phyloP scores from a whole-genome alignment of 2,888 invertebrate genomes.

The Catocala fraxini region DNA sequence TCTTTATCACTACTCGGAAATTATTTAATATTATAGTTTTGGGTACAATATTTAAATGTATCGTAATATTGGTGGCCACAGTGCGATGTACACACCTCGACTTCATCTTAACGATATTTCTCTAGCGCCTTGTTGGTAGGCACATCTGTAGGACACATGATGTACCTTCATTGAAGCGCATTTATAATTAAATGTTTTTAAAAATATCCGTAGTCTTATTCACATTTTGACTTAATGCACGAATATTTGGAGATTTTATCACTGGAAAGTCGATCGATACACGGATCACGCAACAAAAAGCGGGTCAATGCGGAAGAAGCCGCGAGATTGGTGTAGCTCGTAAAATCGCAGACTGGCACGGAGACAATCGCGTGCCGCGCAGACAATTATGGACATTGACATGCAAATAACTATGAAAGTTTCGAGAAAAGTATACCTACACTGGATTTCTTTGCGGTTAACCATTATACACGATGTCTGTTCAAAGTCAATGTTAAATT shows the following conservation, averaged over 20 bases:
- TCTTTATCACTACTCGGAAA: slow-evolving; percentile 14
- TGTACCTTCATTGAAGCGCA: slow-evolving; percentile 51
- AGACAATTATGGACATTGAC: slow-evolving; percentile 38
- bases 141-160: slow-evolving; percentile 32
- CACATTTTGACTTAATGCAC: slow-evolving; percentile 13
- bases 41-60: slow-evolving; percentile 20
- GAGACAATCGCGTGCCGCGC: slow-evolving; percentile 47
- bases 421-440: slow-evolving; percentile 31
- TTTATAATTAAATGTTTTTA: neutral
- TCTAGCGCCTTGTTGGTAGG: slow-evolving; percentile 61
- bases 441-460: slow-evolving; percentile 16
- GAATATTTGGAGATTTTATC: slow-evolving; percentile 28
- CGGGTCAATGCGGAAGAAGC: slow-evolving; percentile 46
- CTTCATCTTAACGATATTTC: slow-evolving; percentile 52
- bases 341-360: slow-evolving; percentile 50
- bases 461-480: slow-evolving; percentile 1
- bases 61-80: slow-evolving; percentile 54
- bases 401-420: slow-evolving; percentile 53
- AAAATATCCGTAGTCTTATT: slow-evolving; percentile 2
- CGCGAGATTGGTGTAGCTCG: slow-evolving; percentile 38
- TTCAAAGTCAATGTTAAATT: slow-evolving; percentile 11
- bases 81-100: slow-evolving; percentile 37
- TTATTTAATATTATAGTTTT: neutral
- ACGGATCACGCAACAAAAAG: slow-evolving; percentile 38
- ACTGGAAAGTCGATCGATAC: slow-evolving; percentile 28